phyloP scores from a whole-genome alignment of 2,888 invertebrate species.

The Diaphora mendica region DNA sequence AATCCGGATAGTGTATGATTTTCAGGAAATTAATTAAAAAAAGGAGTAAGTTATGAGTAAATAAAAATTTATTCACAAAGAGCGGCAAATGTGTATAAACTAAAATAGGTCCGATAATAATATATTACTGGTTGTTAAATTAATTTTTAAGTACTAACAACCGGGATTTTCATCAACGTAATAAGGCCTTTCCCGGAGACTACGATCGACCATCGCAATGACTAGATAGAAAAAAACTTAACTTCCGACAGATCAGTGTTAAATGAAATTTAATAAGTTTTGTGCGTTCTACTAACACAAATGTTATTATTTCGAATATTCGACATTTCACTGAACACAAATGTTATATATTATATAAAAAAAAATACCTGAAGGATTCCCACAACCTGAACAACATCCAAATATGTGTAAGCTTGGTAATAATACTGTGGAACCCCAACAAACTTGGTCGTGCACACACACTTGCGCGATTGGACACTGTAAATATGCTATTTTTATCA shows the following conservation, averaged over 20 bases:
- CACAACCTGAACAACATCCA: conserved; percentile 82
- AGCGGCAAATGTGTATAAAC: background rate
- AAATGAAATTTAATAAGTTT: conserved; percentile 51
- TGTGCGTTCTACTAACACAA: conserved; percentile 9
- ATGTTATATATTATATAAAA: background rate
- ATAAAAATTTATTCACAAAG: conserved; percentile 9
- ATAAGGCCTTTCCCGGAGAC: conserved; percentile 66
- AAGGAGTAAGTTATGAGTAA: conserved; percentile 26
- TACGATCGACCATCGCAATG: conserved; percentile 54
- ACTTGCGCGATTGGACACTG: conserved; percentile 68
- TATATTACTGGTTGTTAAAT: conserved; percentile 20
- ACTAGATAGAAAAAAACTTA: conserved; percentile 53
- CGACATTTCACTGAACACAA: background rate
- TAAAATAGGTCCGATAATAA: background rate
- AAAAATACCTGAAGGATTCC: conserved; percentile 42
- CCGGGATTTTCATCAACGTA: conserved; percentile 65
- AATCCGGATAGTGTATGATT: conserved; percentile 19
- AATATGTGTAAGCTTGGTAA: conserved; percentile 63
- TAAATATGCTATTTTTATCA: conserved; percentile 46
- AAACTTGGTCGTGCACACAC: conserved; percentile 77
- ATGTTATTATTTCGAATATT: conserved; percentile 1
- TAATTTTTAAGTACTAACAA: conserved; percentile 38
- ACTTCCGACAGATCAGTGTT: conserved; percentile 53
- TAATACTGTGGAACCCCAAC: conserved; percentile 58
- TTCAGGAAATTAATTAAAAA: conserved; percentile 23